Base-by-base conservation (phyloP, 1,140 invertebrate genomes). In the Drosophila carrolli region DNA sequence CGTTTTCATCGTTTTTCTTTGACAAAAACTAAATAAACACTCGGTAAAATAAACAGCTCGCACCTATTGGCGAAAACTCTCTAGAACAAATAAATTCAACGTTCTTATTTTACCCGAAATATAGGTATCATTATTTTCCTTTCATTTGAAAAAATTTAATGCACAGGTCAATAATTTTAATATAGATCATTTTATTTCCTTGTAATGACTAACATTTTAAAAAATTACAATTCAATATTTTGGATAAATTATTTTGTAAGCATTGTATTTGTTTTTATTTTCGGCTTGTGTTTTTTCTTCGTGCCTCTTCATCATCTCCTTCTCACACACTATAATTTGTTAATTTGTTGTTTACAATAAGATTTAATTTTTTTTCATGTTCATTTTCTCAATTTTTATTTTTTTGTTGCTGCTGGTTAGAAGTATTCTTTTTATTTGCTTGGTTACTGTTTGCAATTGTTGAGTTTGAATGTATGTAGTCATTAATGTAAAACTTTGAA, bases 181-280 rank as follows among this genome's bases (percentile, higher is more conserved):
- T 89, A 85, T 90, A 85, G 74, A 72, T 90, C 59, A 63, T 85
- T 89, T 89, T 89, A 81, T 85, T 85, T 81, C 61, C 76, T 90
- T 90, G 82, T 90, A 89, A 90, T 90, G 80, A 90, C 84, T 89
- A 90, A 90, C 85, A 88, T 90, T 90, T 90, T 89, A 89, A 89
- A 89, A 89, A 89, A 89, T 89, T 89, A 90, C 84, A 89, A 84
- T 89, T 89, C 84, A 89, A 89, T 89, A 86, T 86, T 70, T 71
- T 90, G 72, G 85, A 85, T 85, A 85, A 90, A 90, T 89, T 89
- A 80, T 77, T 90, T 74, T 90, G 61, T 90, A 89, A 89, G 84
- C 84, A 75, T 90, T 78, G 71, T 66, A 77, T 77, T 72, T 78
- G 51, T 78, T 65, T 55, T 78, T 63, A 76, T 71, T 79, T 77